Conservation (phyloP, 2,888 invertebrate species). For the Epiblema foenella region DNA sequence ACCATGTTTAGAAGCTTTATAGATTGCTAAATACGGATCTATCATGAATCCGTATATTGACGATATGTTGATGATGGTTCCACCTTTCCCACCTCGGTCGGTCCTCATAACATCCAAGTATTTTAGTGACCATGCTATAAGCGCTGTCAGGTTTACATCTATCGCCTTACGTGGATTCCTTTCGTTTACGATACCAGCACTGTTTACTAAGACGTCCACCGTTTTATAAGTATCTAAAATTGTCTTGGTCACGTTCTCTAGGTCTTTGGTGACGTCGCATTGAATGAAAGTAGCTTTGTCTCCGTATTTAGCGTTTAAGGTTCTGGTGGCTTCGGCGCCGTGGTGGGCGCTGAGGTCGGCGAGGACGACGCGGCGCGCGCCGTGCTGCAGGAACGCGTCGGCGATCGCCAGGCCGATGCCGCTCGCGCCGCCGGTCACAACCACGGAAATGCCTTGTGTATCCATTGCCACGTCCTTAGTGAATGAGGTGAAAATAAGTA, state of each 20-base stretch:
- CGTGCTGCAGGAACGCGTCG: slow-evolving; percentile 22
- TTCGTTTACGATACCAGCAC: slow-evolving; percentile 56
- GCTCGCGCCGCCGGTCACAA: slow-evolving; percentile 25
- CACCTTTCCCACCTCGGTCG: slow-evolving; percentile 78
- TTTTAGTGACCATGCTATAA: slow-evolving; percentile 61
- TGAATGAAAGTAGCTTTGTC: slow-evolving; percentile 65
- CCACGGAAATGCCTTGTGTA: slow-evolving; percentile 18
- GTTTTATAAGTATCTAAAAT: slow-evolving; percentile 57
- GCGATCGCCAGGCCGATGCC: slow-evolving; percentile 33
- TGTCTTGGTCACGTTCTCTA: slow-evolving; percentile 61
- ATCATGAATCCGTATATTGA: slow-evolving; percentile 83
- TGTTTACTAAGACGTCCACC: slow-evolving; percentile 63
- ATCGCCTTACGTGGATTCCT: slow-evolving; percentile 41
- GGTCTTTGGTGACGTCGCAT: slow-evolving; percentile 69
- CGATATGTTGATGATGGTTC: slow-evolving; percentile 83
- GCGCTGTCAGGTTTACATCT: slow-evolving; percentile 53
- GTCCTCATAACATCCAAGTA: slow-evolving; percentile 80
- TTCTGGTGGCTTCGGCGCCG: slow-evolving; percentile 61
- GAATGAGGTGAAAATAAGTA: neutral
- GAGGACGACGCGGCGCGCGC: slow-evolving; percentile 29
- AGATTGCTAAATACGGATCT: slow-evolving; percentile 76
- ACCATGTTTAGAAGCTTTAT: slow-evolving; percentile 82
- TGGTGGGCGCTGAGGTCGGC: slow-evolving; percentile 54
- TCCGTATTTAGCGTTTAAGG: slow-evolving; percentile 67
- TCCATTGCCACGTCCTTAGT: slow-evolving; percentile 16